These are phyloP conservation scores for Hirtodrosophila duncani DNA, from an alignment of 2,888 invertebrate genomes.

Conservation along the genomic window DNA sequence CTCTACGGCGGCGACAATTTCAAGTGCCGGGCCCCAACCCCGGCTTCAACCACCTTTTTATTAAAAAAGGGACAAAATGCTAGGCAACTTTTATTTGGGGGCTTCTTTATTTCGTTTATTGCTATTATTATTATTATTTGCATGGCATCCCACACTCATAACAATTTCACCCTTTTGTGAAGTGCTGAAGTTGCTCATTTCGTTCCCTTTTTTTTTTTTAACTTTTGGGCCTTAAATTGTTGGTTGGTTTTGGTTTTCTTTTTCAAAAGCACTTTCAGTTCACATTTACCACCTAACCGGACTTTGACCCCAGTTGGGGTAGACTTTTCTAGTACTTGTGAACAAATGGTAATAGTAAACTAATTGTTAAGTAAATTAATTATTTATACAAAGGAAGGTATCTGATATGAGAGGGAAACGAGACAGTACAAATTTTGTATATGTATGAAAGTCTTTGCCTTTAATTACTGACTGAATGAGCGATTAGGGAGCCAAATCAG, in stretches of 20 bases:
- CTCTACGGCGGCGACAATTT: conserved; percentile 50
- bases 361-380: too few relatives aligned
- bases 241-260: background rate
- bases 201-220: conserved; percentile 21
- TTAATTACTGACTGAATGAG: too few relatives aligned
- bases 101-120: conserved; percentile 49
- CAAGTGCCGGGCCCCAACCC: conserved; percentile 28
- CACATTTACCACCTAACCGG: conserved; percentile 14
- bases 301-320: conserved; percentile 23
- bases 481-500: too few relatives aligned
- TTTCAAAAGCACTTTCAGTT: conserved; percentile 7
- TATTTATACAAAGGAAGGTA: too few relatives aligned
- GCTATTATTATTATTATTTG: conserved; percentile 63
- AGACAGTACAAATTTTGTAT: too few relatives aligned
- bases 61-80: conserved; percentile 24
- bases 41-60: conserved; percentile 6
- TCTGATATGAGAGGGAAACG: too few relatives aligned
- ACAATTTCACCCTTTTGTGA: conserved; percentile 38
- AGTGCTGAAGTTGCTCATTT: conserved; percentile 34
- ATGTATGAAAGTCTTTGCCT: too few relatives aligned
- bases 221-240: conserved; percentile 5
- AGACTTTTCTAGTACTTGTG: too few relatives aligned
- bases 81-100: conserved; percentile 44
- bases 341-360: too few relatives aligned
- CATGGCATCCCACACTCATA: conserved; percentile 43